Conservation (phyloP, 1,140 invertebrate species). For the Camponotus vicinus region DNA sequence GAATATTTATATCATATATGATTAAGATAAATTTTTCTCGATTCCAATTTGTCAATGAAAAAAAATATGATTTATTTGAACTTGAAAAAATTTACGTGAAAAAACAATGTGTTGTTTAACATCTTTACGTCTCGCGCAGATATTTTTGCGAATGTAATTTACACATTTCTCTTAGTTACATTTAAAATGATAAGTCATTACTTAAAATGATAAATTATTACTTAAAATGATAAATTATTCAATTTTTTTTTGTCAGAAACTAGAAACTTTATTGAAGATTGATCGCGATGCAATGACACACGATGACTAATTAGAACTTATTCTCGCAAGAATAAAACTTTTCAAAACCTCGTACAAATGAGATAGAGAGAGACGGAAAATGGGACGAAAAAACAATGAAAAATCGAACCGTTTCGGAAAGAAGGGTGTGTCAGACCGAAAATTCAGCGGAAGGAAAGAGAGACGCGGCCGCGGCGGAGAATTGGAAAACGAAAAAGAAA, state of each 20-base stretch:
- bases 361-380: background rate
- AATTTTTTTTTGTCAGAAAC: conserved; percentile 7
- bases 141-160: background rate
- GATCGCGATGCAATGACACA: background rate
- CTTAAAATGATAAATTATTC: conserved; percentile 21
- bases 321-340: conserved; percentile 7
- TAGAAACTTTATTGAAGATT: background rate
- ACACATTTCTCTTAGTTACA: background rate
- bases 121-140: background rate
- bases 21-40: background rate
- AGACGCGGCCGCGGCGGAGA: background rate
- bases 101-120: background rate
- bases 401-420: conserved; percentile 4
- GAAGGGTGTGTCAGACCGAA: conserved; percentile 17
- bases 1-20: conserved; percentile 7
- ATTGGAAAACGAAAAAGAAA: conserved; percentile 52
- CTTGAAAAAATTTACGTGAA: background rate
- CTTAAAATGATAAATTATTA: conserved; percentile 11
- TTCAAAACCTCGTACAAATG: conserved; percentile 18
- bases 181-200: too few relatives aligned
- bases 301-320: conserved; percentile 45
- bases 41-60: conserved; percentile 6
- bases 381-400: background rate
- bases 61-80: conserved; percentile 19
- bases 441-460: conserved; percentile 25